Percentiles rank a stretch among this genome's conserved stretches.
These are phyloP conservation scores for Hemibagrus wyckioides DNA, from an alignment of 2,113 vertebrate genomes.

Conservation along the genomic window DNA sequence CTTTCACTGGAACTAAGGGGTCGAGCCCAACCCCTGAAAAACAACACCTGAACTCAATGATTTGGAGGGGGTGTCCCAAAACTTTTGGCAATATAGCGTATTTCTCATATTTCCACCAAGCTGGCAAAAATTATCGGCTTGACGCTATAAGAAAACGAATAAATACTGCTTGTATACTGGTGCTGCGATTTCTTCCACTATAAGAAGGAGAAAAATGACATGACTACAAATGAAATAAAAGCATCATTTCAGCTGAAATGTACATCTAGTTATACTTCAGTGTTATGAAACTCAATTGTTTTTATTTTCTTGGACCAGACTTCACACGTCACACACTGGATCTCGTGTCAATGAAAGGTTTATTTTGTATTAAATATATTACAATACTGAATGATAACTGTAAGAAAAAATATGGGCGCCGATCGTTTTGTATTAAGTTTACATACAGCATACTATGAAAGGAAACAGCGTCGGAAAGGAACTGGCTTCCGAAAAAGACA, in stretches of 20 bases:
- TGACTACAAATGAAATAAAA: neutral
- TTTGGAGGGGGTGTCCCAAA: too few relatives aligned
- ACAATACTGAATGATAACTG: conserved; percentile 77
- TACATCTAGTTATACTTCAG: neutral
- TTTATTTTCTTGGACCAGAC: too few relatives aligned
- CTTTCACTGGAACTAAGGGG: too few relatives aligned
- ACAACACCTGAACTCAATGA: too few relatives aligned
- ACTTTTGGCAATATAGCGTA: too few relatives aligned
- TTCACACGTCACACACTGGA: conserved; percentile 1
- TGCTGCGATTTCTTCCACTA: neutral
- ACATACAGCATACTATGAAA: conserved; percentile 70
- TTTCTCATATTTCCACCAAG: neutral
- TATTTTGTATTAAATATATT: conserved; percentile 85
- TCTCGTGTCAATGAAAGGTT: conserved; percentile 75
- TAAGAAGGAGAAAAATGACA: neutral
- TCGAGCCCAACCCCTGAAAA: too few relatives aligned
- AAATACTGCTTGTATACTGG: neutral
- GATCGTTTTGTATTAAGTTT: conserved; percentile 71
- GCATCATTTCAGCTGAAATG: neutral
- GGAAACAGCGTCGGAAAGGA: conserved; percentile 58
- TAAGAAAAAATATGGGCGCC: conserved; percentile 71
- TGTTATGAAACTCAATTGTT: neutral
- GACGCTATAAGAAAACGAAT: neutral
- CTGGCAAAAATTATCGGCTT: neutral
- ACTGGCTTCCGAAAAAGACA: conserved; percentile 15